Base-by-base conservation (phyloP, 2,888 invertebrate genomes). In the Sthenelais limicola region DNA sequence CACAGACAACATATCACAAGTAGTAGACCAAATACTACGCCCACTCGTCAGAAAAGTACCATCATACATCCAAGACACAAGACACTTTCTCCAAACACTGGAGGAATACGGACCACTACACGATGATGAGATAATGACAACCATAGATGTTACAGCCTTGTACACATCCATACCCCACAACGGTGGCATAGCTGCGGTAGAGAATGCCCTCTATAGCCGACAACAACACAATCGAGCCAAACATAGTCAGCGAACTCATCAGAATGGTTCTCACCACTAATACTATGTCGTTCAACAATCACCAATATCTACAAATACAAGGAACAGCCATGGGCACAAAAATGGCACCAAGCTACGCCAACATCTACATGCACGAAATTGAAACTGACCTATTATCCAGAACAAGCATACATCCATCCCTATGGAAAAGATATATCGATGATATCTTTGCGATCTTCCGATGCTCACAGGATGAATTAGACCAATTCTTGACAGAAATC, bases 311-410 rank as follows among this genome's bases (percentile, higher is more conserved):
- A 15, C 54, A 54, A 54, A 15, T 26, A 54, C 54, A 54, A 54
- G 54, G 54, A 5, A 54, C 54, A 15, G 54, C 54, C 4, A 54
- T 54, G 54, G 54, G 54, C 4, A 54, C 54, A 5, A 54, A 54
- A 54, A 32, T 54, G 18, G 54, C 54, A 5, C 54, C 54, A 3
- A 54, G 28, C 24, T 54, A 54, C 28, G 54, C 54, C 9, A 54
- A 54, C 18, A 5, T 54, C 26, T 54, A 30, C 28, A 54, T 54
- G 54, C 28, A 5, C 28, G 18, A 54, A 5, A 3, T 54, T 5
- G 54, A 54, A 54, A 4, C 26, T 12, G 28, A 54, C 4, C 5
- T 54, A 9, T 18, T 26, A 4, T 9, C 4, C 26, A 26, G 5
- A 9, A 26, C 28, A 54, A 3, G 12, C 4, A 5, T 54, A 26